Base-by-base conservation (phyloP, 2,113 vertebrate genomes). In the Amphiprion percula region DNA sequence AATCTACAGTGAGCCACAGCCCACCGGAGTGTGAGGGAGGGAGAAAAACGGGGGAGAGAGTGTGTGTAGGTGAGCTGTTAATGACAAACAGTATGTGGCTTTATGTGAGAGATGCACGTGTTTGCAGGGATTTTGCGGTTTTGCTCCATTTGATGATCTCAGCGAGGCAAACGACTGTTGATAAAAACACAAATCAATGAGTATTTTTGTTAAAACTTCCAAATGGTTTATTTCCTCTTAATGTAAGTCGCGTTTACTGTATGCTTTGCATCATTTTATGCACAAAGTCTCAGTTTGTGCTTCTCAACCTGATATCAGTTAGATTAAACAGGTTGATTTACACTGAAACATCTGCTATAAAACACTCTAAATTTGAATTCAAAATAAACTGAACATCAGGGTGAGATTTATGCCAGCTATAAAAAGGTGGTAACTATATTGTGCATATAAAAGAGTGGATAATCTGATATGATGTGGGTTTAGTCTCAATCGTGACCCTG, bases 1-100 rank as follows among this genome's bases (percentile, higher is more conserved):
- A 94, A 95, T 95, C 91, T 84, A 93, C 94, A 90, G 79, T 55
- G 52, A 81, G 81, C 78, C 53, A 37, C 70, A 52, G 79, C 84
- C 62, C 84, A 75, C 77, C 10, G 1, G 63, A 74, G 86, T 76
- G 82, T 82, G 79, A 71, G 82, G 39, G 61, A 67, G 44, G 55
- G 68, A 67, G 16, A 24, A 28, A 54, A 30, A 1, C 15, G 54
- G 2, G 56, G 0, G 30, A 6, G 71, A 33, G 28, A 15, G 84
- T 44, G 74, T 46, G 19, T 76, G 44, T 54, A 28, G 50, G 65
- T 37, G 77, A 58, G 64, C 28, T 63, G 37, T 19, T 56, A 41
- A 68, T 64, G 28, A 53, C 74, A 67, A 28, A 60, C 53, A 41
- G 55, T 49, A n/a, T 49, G 65, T 70, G 53, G 21, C 59, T 75